phyloP scores from a whole-genome alignment of 2,113 vertebrate genomes.

The Neotragus pygmaeus region DNA sequence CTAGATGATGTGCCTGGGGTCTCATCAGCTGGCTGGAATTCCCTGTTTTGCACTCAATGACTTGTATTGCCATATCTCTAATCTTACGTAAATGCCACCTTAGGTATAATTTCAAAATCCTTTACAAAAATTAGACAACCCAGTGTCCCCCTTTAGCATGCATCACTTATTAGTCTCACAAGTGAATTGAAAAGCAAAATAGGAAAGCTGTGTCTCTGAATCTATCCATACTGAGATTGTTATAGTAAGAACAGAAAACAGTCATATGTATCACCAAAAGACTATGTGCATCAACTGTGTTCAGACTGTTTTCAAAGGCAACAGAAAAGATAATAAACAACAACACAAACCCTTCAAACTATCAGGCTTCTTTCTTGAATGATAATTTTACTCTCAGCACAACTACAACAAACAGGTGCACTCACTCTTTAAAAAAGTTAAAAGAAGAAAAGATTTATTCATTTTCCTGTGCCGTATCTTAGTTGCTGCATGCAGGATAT shows the following conservation, averaged over 20 bases:
- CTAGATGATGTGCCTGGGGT: not conserved
- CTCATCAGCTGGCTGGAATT: not conserved
- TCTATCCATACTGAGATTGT: not conserved
- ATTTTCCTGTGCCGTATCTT: not conserved
- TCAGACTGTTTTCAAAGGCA: slow-evolving; percentile 6
- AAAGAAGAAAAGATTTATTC: not conserved
- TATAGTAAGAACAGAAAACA: not conserved
- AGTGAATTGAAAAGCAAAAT: not conserved
- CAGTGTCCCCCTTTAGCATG: not conserved
- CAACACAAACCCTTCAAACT: not conserved
- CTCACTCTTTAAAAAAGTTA: not conserved
- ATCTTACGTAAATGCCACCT: not conserved
- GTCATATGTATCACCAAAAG: not conserved
- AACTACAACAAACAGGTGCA: not conserved
- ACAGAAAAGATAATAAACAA: not conserved
- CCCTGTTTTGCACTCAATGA: not conserved
- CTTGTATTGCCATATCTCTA: not conserved
- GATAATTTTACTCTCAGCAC: not conserved
- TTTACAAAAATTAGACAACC: slow-evolving; percentile 13
- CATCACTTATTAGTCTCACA: not conserved
- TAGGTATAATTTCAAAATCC: not conserved
- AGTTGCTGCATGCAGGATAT: not conserved
- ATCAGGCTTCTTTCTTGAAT: not conserved
- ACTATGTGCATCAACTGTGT: not conserved
- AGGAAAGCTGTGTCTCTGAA: not conserved